phyloP scores from a whole-genome alignment of 1,140 invertebrate genomes.

The Papilio machaon region DNA sequence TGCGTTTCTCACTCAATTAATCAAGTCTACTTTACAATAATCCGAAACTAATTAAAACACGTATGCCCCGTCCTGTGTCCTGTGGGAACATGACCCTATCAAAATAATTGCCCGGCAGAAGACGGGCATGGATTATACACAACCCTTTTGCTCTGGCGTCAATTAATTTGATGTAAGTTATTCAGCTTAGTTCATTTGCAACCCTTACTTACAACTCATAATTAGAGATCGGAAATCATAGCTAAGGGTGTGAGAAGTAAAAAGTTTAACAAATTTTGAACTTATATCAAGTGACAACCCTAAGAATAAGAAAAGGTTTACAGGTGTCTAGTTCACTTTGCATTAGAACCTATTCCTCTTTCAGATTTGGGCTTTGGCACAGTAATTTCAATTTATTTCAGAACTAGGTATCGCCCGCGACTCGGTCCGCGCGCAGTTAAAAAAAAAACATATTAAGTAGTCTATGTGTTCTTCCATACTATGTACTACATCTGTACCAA shows the following conservation, averaged over 20 bases:
- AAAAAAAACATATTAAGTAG: too few relatives aligned
- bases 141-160: constrained; percentile 44
- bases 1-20: constrained; percentile 31
- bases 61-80: constrained; percentile 44
- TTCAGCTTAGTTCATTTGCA: constrained; percentile 41
- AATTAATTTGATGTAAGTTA: constrained; percentile 47
- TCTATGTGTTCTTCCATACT: too few relatives aligned
- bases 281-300: background rate
- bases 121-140: constrained; percentile 44
- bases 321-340: too few relatives aligned
- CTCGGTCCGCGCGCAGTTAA: too few relatives aligned
- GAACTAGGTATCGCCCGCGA: too few relatives aligned
- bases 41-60: constrained; percentile 56
- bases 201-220: constrained; percentile 31
- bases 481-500: too few relatives aligned
- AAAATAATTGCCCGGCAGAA: constrained; percentile 50
- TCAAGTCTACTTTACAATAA: constrained; percentile 42
- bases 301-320: too few relatives aligned
- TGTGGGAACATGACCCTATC: constrained; percentile 44
- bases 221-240: constrained; percentile 28
- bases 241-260: background rate
- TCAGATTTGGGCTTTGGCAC: too few relatives aligned
- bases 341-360: too few relatives aligned
- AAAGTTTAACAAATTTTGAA: background rate
- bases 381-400: too few relatives aligned